Evolutionary conservation across 2,797 vertebrate species (phyloP).

Genomic region (Sciurus vulgaris): DNA sequence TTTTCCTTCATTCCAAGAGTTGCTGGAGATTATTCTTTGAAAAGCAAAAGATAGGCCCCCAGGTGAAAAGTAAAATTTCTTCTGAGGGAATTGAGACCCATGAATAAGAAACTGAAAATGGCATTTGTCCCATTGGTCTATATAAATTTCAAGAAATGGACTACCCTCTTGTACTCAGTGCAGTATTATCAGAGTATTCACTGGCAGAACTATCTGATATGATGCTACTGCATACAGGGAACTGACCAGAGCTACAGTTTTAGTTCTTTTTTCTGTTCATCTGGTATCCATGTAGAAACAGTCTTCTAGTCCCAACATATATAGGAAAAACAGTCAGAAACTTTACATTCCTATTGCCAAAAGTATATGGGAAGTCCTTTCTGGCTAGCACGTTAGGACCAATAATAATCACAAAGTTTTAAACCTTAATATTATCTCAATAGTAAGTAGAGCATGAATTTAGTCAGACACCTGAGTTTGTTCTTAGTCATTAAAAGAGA

Average conservation of each 20-base stretch:
- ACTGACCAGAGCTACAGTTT: neutral
- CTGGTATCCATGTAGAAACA: neutral
- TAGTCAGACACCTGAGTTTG: neutral
- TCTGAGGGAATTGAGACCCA: neutral
- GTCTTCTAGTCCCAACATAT: fast-evolving
- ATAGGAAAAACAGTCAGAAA: neutral
- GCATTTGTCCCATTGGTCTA: neutral
- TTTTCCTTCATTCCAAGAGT: conserved; percentile 12
- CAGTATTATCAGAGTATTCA: neutral
- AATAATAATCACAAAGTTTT: conserved; percentile 48
- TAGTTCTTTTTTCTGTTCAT: neutral
- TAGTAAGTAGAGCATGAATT: neutral
- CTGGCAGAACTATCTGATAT: neutral
- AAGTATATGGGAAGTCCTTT: neutral
- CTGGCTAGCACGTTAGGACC: neutral
- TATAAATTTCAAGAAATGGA: neutral
- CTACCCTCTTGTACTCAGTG: neutral
- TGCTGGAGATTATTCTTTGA: neutral
- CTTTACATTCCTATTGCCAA: neutral
- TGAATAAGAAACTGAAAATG: neutral
- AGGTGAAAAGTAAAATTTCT: neutral
- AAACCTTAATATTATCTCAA: neutral
- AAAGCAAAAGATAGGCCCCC: neutral
- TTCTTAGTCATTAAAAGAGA: neutral
- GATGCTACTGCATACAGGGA: neutral